Evolutionary conservation across 2,113 vertebrate genomes (phyloP).

Genomic region (Xiphorhynchus elegans): DNA sequence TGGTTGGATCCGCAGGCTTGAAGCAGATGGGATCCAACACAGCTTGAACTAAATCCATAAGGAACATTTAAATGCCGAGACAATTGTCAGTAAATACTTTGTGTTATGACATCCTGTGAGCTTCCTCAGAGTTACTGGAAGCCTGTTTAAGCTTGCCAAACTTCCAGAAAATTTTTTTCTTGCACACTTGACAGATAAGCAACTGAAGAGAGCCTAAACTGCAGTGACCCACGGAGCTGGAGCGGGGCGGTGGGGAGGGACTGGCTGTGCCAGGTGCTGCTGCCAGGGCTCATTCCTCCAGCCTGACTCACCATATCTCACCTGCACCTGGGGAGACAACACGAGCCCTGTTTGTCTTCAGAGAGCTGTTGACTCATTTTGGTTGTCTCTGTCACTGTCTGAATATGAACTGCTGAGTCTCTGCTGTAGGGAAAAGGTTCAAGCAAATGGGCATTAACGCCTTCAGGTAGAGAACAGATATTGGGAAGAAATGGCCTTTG

Average conservation of each 20-base stretch:
- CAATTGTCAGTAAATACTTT: slow-evolving; percentile 48
- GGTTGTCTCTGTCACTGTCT: not conserved
- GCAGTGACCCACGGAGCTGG: not conserved
- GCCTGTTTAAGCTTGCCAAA: slow-evolving; percentile 9
- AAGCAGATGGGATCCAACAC: not conserved
- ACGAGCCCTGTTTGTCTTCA: not conserved
- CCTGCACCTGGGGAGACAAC: not conserved
- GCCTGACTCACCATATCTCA: slow-evolving; percentile 3
- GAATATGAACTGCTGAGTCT: not conserved
- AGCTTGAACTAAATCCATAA: not conserved
- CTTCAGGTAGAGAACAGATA: not conserved
- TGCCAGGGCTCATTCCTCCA: not conserved
- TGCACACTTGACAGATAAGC: not conserved
- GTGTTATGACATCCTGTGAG: slow-evolving; percentile 37
- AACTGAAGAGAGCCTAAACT: not conserved
- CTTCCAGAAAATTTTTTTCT: not conserved
- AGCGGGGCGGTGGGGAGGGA: not conserved
- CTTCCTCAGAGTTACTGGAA: slow-evolving; percentile 58
- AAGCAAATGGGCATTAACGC: not conserved
- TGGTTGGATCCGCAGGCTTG: not conserved
- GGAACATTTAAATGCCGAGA: not conserved
- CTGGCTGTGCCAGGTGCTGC: not conserved
- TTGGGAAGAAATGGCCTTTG: not conserved
- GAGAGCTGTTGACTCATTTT: not conserved
- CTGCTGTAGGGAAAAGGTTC: not conserved